Conservation (phyloP, 2,797 vertebrate species). For the Eidolon dupreanum region DNA sequence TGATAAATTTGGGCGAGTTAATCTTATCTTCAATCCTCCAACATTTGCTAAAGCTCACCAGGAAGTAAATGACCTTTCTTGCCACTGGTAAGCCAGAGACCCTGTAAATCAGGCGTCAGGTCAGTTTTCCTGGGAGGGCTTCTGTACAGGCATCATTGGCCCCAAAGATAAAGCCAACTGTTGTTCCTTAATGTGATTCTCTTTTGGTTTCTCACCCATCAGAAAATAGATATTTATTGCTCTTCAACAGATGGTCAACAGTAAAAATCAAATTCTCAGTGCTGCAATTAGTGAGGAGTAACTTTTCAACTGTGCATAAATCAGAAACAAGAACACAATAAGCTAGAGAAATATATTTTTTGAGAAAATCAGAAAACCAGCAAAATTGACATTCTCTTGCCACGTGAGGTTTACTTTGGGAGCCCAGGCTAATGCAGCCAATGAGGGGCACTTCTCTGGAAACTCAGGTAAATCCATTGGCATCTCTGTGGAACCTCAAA, state of each 20-base stretch:
- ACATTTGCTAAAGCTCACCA: background rate
- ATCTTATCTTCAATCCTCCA: background rate
- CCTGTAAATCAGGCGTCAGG: background rate
- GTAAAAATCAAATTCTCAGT: constrained; percentile 2
- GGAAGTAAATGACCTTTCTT: background rate
- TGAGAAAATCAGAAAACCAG: background rate
- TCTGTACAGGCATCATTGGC: background rate
- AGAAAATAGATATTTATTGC: background rate
- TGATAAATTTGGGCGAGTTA: background rate
- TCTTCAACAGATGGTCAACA: background rate
- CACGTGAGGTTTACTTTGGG: background rate
- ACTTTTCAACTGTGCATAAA: background rate
- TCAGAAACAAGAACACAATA: background rate
- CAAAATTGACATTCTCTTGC: background rate
- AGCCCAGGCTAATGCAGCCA: background rate
- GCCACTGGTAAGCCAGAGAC: background rate
- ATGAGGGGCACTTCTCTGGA: background rate
- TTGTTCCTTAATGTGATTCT: background rate
- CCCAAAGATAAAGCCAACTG: background rate
- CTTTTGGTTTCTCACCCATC: background rate
- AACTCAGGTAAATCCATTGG: background rate
- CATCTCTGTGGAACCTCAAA: background rate
- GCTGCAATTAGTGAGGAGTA: background rate
- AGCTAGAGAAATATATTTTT: background rate
- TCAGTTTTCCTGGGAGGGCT: background rate